Evolutionary conservation across 2,797 vertebrate species (phyloP).

Genomic region (Podarcis lilfordi): DNA sequence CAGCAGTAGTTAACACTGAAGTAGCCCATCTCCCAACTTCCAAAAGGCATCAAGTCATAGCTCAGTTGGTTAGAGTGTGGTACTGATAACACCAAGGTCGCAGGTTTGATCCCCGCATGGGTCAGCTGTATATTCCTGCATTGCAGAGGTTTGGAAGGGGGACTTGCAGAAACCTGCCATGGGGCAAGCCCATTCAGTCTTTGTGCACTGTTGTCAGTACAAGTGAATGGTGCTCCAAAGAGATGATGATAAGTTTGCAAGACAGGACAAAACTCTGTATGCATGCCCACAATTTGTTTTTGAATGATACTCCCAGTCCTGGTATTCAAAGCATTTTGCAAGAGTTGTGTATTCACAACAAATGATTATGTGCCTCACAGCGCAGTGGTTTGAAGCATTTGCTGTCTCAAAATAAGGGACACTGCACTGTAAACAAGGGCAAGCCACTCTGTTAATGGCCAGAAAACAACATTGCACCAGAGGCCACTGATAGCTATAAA

Average conservation of each 20-base stretch:
- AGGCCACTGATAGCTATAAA: constrained; percentile 11
- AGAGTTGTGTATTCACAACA: constrained; percentile 51
- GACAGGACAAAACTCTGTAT: constrained; percentile 50
- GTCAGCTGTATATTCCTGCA: too few species aligned
- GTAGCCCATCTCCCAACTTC: too few species aligned
- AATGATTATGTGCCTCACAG: constrained; percentile 46
- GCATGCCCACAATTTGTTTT: constrained; percentile 48
- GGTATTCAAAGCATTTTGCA: constrained; percentile 66
- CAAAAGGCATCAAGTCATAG: too few species aligned
- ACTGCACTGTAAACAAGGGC: constrained; percentile 54
- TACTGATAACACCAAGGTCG: too few species aligned
- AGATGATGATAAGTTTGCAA: constrained; percentile 41
- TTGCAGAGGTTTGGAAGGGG: neutral
- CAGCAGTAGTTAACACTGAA: too few species aligned
- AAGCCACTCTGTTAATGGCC: constrained; percentile 28
- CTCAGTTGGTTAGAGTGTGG: too few species aligned
- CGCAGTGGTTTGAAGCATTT: constrained; percentile 42
- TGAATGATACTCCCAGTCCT: constrained; percentile 54
- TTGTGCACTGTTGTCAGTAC: constrained; percentile 25
- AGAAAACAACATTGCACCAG: constrained; percentile 40
- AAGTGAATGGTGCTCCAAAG: neutral
- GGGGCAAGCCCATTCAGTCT: constrained; percentile 26
- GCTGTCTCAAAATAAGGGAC: constrained; percentile 38
- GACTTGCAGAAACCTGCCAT: constrained; percentile 34
- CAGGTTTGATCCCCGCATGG: too few species aligned